These are phyloP conservation scores for Paracanthobrama guichenoti DNA, from an alignment of 2,113 vertebrate genomes.

Conservation along the genomic window DNA sequence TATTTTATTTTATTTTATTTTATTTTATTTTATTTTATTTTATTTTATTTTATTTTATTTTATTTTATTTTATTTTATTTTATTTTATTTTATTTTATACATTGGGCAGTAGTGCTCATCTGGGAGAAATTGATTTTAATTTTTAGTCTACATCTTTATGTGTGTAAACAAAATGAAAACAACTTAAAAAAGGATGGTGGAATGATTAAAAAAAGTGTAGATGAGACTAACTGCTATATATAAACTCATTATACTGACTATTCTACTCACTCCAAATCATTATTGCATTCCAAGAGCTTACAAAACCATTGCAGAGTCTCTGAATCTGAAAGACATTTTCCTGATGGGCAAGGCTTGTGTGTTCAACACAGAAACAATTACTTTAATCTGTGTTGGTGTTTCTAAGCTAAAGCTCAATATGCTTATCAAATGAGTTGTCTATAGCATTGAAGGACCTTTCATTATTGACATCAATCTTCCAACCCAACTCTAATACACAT, in stretches of 20 bases:
- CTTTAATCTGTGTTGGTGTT: conserved; percentile 23
- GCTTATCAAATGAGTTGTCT: conserved; percentile 17
- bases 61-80: too few species aligned
- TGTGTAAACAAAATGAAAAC: neutral
- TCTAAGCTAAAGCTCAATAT: conserved; percentile 24
- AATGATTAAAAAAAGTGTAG: neutral
- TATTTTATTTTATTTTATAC: too few species aligned
- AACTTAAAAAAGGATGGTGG: neutral
- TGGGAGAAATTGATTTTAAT: neutral
- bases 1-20: too few species aligned
- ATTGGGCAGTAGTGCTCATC: neutral
- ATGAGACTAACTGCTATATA: neutral
- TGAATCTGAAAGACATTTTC: conserved; percentile 16
- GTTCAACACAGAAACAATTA: neutral
- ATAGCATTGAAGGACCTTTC: conserved; percentile 24
- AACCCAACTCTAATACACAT: conserved; percentile 15
- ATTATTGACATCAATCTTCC: conserved; percentile 31
- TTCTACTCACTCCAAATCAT: neutral
- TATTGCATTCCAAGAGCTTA: neutral
- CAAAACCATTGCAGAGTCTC: neutral
- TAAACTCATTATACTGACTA: neutral
- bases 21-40: too few species aligned
- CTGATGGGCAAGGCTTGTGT: conserved; percentile 9
- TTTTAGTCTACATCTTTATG: too few species aligned
- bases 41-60: too few species aligned